Evolutionary conservation across 2,888 invertebrate species (phyloP), one percentile per base, ranked within the genome.

Genomic region (Platerodrilus igneus): DNA sequence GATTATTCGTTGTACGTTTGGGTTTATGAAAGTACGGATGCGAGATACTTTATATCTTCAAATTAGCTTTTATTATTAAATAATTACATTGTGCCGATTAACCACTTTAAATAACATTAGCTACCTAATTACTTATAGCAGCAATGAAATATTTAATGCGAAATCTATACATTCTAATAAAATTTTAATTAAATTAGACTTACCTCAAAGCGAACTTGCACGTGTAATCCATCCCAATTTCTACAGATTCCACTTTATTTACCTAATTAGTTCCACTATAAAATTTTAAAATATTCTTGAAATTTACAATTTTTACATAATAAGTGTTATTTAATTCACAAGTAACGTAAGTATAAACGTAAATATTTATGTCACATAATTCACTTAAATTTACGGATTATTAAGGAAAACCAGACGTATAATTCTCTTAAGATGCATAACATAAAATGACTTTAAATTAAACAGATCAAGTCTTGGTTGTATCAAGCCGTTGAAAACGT

Each of bases 391-490:
- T 20, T 31, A 13, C 18, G 2, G 11, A 20, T 14, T 11, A 19
- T 20, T 7, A 25, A 31, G 20, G 17, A 31, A 14, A 9, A 13
- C 9, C 14, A 14, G 13, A 23, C 14, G 15, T 17, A 14, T 20
- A 28, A 33, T 47, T 52, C 53, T 44, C 48, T 26, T 36, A 48
- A 52, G 47, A 53, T 51, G 50, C 50, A 51, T 29, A 47, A 52
- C 53, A 51, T 52, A 55, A 56, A 59, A 56, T 61, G 60, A 57
- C 56, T 57, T 57, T 39, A 51, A 57, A 53, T 57, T 39, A 51
- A 57, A 54, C 58, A 63, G 62, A 62, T 63, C 59, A 57, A 56
- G 56, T 61, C 53, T n/a, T 56, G 55, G 51, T 53, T 50, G 48
- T 49, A 55, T 51, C 54, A 45, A 43, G 50, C 51, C 51, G 49